These are phyloP conservation scores for Clarias macrocephalus DNA, from an alignment of 2,113 vertebrate genomes.

Conservation along the genomic window DNA sequence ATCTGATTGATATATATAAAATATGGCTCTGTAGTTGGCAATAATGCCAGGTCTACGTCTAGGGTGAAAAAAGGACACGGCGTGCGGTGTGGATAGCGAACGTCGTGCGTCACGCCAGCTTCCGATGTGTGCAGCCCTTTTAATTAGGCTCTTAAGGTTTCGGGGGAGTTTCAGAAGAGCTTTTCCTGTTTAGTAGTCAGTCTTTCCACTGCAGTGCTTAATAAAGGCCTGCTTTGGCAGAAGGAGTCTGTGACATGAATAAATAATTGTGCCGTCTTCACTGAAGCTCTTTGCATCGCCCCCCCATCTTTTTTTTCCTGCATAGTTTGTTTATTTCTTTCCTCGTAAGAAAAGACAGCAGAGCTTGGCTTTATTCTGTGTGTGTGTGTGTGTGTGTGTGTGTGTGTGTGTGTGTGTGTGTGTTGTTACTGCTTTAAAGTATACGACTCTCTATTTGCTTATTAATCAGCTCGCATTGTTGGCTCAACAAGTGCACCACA, in stretches of 20 bases:
- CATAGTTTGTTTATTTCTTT: slow-evolving; percentile 25
- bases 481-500: slow-evolving; percentile 45
- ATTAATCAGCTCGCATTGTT: slow-evolving; percentile 62
- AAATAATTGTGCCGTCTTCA: slow-evolving; percentile 63
- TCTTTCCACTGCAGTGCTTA: slow-evolving; percentile 49
- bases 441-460: slow-evolving; percentile 59
- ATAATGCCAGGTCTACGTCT: neutral
- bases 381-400: neutral
- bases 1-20: neutral
- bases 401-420: slow-evolving; percentile 36
- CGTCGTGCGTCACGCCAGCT: slow-evolving; percentile 11
- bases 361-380: neutral
- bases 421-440: slow-evolving; percentile 14
- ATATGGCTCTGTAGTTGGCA: neutral
- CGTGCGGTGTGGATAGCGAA: neutral
- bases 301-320: slow-evolving; percentile 1
- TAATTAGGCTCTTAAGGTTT: slow-evolving; percentile 33
- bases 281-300: slow-evolving; percentile 50
- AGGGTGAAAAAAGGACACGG: slow-evolving; percentile 5
- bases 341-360: slow-evolving; percentile 32
- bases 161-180: slow-evolving; percentile 43
- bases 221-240: slow-evolving; percentile 67
- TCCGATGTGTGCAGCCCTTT: slow-evolving; percentile 13
- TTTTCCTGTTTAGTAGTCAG: slow-evolving; percentile 61
- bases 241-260: slow-evolving; percentile 66